Conservation (phyloP, 2,113 vertebrate genomes). For the Cyanoderma ruficeps region DNA sequence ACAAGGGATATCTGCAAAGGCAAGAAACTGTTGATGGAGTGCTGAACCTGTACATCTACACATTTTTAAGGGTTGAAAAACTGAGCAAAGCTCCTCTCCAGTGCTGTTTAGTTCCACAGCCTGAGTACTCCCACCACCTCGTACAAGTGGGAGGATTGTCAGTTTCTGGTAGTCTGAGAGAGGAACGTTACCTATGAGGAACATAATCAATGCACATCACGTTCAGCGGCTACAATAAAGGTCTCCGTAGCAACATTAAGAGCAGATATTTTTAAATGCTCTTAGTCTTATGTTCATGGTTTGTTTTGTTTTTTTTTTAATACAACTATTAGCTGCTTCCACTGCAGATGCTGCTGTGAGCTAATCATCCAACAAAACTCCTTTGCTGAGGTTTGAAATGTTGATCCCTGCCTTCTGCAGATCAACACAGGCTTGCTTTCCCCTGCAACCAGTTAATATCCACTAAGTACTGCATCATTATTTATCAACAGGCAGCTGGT, state of each 20-base stretch:
- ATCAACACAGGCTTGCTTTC: background rate
- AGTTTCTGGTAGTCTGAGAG: background rate
- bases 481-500: background rate
- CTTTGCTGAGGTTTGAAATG: background rate
- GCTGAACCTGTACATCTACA: background rate
- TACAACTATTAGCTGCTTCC: background rate
- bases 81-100: background rate
- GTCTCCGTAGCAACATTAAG: slow-evolving; percentile 53
- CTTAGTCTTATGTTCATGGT: background rate
- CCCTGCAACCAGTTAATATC: background rate
- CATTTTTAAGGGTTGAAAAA: background rate
- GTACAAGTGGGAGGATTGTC: background rate
- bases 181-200: background rate
- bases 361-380: background rate
- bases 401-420: background rate
- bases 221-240: background rate
- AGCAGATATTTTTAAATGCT: slow-evolving; percentile 55
- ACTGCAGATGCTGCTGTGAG: background rate
- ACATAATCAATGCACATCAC: background rate
- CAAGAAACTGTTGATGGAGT: background rate
- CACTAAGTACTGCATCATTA: background rate
- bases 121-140: background rate
- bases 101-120: background rate
- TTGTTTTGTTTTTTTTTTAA: background rate
- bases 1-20: background rate